Conservation (phyloP, 2,888 invertebrate species). For the Ditula angustiorana region DNA sequence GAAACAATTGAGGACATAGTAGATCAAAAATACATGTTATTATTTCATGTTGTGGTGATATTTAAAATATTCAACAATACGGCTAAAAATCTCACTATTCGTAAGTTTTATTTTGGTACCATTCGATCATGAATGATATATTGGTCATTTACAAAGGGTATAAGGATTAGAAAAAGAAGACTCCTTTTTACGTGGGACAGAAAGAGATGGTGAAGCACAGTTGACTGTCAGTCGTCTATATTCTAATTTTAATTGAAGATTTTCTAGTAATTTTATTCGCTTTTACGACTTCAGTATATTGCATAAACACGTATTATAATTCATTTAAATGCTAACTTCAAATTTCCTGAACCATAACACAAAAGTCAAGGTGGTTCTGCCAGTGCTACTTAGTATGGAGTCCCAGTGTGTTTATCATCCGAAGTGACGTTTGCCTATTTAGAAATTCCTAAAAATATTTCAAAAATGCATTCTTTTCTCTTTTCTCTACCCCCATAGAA, state of each 20-base stretch:
- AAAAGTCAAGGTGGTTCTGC: conserved; percentile 16
- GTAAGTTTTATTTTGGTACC: conserved; percentile 46
- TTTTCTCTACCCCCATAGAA: no score
- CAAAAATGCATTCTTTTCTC: no score
- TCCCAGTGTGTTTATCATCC: conserved; percentile 43
- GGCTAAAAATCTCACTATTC: conserved; percentile 48
- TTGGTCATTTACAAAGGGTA: conserved; percentile 36
- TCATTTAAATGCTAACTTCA: neutral
- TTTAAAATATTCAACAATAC: conserved; percentile 49
- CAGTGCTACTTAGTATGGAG: conserved; percentile 33
- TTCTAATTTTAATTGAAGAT: conserved; percentile 39
- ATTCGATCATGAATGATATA: conserved; percentile 17
- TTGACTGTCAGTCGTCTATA: conserved; percentile 54
- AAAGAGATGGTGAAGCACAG: conserved; percentile 51
- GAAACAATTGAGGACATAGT: conserved; percentile 61
- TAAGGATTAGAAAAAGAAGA: conserved; percentile 37
- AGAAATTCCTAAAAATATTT: no score
- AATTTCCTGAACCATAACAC: neutral
- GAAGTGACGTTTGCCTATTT: conserved; percentile 47
- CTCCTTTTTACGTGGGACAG: conserved; percentile 43
- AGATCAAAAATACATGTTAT: conserved; percentile 49
- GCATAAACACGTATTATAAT: neutral
- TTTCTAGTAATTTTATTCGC: conserved; percentile 20
- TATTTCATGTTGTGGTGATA: conserved; percentile 48
- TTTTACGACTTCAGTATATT: neutral